Base-by-base conservation (phyloP, 2,888 invertebrate genomes). In the Slavum lentiscoides region DNA sequence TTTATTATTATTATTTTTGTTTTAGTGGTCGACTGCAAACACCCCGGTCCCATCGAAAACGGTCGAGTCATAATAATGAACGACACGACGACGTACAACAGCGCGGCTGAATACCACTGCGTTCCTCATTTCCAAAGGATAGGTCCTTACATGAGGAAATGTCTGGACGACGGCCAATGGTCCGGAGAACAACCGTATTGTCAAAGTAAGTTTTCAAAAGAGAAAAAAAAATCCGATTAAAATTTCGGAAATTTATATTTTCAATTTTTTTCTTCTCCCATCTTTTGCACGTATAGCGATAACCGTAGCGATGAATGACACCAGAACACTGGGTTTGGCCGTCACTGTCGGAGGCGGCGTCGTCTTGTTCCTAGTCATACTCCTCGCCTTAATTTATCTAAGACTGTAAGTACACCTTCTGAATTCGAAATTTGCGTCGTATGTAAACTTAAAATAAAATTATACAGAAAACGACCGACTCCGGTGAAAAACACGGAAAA, bases 401-500 rank as follows among this genome's bases (percentile, higher is more conserved):
- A 91, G 94, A 88, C 89, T 94, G 93, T 93, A 87, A 91, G 93
- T 91, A 84, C 64, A 82, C 49, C 13, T 64, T 68, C n/a, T 70
- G 62, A 66, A 82, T 80, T 64, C 23, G 39, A 23, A 30, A 61
- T 30, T 17, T 62, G 58, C 30, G 30, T 30, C 30, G 30, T 30
- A 53, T 8, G 9, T 59, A 69, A 19, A 49, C 2, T 49, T 11
- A 39, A 72, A 64, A 77, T 72, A 58, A 39, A 17, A 39, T 70
- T 61, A n/a, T 70, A n/a, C 86, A 93, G 93, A 81, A 91, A 94
- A 68, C 94, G 94, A 88, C 93, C 93, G 23, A 91, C 93, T 3
- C 94, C 94, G 0, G 93, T 95, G 0, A 95, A 94, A 86, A 94
- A 94, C 85, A 94, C 94, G 0, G 94, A 94, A 86, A 95, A 95